Base-by-base conservation (phyloP, 1,140 invertebrate species). In the Choristoneura fumiferana region DNA sequence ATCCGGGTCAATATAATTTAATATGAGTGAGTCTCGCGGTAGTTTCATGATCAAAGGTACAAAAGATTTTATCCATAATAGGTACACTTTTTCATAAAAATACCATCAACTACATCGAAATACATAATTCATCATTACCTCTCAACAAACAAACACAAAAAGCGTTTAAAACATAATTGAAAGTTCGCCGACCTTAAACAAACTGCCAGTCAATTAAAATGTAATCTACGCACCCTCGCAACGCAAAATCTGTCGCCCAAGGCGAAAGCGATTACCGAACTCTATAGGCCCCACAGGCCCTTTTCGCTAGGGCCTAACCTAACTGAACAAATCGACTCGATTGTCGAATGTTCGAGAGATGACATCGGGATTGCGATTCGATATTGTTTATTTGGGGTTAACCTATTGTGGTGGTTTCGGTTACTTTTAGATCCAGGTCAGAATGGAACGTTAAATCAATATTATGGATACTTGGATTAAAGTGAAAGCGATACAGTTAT, bases 241-340 rank as follows among this genome's bases (percentile, higher is more conserved):
- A 35, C 58, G 55, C 58, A 61, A 65, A 69, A 73, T 68, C 58
- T 38, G 43, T 39, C 64, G 76, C 81, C 74, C 66, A 57, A 69
- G 71, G 81, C 76, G 62, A 74, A 76, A 79, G 49, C 78, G 79
- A 82, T 84, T 78, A 77, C 67, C 45, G 60, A 62, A 54, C 63
- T 66, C 71, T 53, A 34, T 35, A 36, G 53, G 58, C 53, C 64
- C 52, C 58, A 67, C 71, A 57, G 60, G 55, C 63, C 63, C 69
- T 77, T 58, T 17, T 65, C 64, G 45, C 45, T 74, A 76, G 75
- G 71, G 67, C 64, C 57, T 58, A 63, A 71, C 52, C 69, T 71
- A 73, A 73, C 60, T 67, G 75, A 80, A 80, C 74, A 73, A 65
- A 64, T 74, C 43, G 43, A 29, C 3, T 43, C 17, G 40, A 18